These are phyloP conservation scores for Malacosoma neustria DNA, from an alignment of 2,888 invertebrate genomes.

Conservation along the genomic window DNA sequence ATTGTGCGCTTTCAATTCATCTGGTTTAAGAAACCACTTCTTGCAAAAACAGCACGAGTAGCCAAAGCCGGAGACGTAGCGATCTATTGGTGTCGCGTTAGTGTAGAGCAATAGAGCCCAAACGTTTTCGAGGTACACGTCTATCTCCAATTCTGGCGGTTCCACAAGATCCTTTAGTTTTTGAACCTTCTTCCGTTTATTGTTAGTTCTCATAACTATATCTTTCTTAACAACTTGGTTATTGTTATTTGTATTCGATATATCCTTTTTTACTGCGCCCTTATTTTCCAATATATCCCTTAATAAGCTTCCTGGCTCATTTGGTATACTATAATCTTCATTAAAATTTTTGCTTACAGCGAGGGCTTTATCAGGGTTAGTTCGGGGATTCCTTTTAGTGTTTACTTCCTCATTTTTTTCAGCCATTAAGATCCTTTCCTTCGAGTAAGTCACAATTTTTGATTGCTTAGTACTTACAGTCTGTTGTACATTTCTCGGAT, in stretches of 20 bases:
- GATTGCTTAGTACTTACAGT: background rate
- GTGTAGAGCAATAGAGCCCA: slow-evolving; percentile 11
- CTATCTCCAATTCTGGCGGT: slow-evolving; percentile 20
- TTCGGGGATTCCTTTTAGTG: background rate
- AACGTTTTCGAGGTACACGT: slow-evolving; percentile 33
- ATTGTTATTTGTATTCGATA: background rate
- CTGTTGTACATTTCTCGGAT: no score
- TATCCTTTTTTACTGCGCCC: slow-evolving; percentile 3
- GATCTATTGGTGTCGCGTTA: slow-evolving; percentile 32
- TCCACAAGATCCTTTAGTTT: no score
- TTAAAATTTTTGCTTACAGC: no score
- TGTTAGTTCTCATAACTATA: no score
- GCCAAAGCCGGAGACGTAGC: slow-evolving; percentile 19
- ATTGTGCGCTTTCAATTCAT: slow-evolving; percentile 27
- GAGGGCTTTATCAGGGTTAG: no score
- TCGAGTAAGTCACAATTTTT: no score
- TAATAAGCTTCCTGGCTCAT: no score
- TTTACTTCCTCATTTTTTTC: background rate
- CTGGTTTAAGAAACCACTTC: slow-evolving; percentile 18
- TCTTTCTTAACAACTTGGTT: slow-evolving; percentile 9
- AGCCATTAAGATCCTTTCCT: no score
- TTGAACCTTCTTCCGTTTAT: no score
- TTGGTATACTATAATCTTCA: no score
- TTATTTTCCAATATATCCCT: no score
- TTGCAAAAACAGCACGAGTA: slow-evolving; percentile 28